Evolutionary conservation across 2,113 vertebrate genomes (phyloP), one percentile per base, ranked within the genome.

Genomic region (Irena cyanogastra): DNA sequence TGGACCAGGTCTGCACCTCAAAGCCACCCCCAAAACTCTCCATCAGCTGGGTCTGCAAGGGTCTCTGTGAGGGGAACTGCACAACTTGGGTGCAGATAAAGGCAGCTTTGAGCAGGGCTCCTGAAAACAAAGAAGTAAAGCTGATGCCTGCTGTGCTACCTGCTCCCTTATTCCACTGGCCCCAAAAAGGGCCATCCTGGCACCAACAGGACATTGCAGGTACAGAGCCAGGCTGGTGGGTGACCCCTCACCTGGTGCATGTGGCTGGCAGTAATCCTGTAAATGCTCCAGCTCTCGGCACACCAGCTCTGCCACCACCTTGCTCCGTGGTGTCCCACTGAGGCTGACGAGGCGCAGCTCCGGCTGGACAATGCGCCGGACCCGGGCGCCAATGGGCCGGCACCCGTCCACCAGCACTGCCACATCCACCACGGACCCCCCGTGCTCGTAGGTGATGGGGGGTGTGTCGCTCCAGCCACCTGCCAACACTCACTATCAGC

Each of bases 381-480:
- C 99, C 44, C 96, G 94, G 47, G 99, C 99, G 0, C 99, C 99
- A 0, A 99, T 98, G 1, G 99, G 99, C 74, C 98, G 97, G 72
- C 87, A 95, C 41, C 99, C 99, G 0, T 99, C 99, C n/a, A 99
- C 98, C 88, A 96, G 98, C 81, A 99, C 97, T 0, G 99, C 99
- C 11, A 98, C 52, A 1, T 99, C 98, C 82, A 99, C 98, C 93
- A 99, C 99, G 0, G 98, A 98, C 26, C 99, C 99, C 0, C 99
- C 99, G 0, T 98, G 98, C 96, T 99, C 99, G 0, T 99, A 99
- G 9, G 99, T 98, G 54, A 99, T 98, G 13, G 99, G 99, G 1
- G 99, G 99, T 0, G 99, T 99, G 97, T 99, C 99, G 0, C 99
- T 99, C 99, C 99, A 99, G 63, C 99, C 99, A 0, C 99, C 99